Percentiles rank a stretch among this genome's conserved stretches.
phyloP scores from a whole-genome alignment of 2,797 vertebrate species.

The Gallinago stenura region DNA sequence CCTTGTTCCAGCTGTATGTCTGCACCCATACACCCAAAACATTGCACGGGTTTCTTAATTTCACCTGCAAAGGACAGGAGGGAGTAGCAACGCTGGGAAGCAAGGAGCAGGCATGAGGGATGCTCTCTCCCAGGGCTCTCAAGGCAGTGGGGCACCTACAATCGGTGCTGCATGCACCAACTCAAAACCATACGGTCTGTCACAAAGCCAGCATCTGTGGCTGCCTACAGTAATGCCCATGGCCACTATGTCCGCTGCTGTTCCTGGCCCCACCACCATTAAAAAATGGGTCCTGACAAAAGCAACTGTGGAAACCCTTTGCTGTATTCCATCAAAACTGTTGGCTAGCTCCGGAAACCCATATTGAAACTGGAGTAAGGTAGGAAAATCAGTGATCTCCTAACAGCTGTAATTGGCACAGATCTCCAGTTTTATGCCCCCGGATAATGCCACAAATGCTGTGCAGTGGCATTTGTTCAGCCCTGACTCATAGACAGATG shows the following conservation, averaged over 20 bases:
- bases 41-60: not conserved
- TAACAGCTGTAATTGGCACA: not conserved
- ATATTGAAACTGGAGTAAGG: not conserved
- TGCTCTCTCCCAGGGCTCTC: rapidly evolving
- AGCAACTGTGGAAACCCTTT: not conserved
- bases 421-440: not conserved
- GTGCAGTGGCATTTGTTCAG: slow-evolving; percentile 57
- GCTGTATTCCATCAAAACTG: not conserved
- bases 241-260: not conserved
- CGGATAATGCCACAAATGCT: not conserved
- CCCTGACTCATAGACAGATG: slow-evolving; percentile 60
- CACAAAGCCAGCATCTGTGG: not conserved
- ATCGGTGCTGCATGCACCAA: rapidly evolving
- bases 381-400: not conserved
- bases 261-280: not conserved
- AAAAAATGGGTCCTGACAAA: not conserved
- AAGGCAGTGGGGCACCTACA: rapidly evolving
- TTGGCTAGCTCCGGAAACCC: not conserved
- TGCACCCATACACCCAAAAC: not conserved
- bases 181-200: not conserved
- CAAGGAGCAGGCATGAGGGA: not conserved
- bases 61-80: not conserved
- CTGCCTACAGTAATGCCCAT: not conserved
- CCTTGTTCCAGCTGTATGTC: not conserved
- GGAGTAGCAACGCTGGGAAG: not conserved